A percentile compares a stretch with the other conserved stretches of the same genome.
phyloP scores from a whole-genome alignment of 2,113 vertebrate genomes.

The Harpagus bidentatus region DNA sequence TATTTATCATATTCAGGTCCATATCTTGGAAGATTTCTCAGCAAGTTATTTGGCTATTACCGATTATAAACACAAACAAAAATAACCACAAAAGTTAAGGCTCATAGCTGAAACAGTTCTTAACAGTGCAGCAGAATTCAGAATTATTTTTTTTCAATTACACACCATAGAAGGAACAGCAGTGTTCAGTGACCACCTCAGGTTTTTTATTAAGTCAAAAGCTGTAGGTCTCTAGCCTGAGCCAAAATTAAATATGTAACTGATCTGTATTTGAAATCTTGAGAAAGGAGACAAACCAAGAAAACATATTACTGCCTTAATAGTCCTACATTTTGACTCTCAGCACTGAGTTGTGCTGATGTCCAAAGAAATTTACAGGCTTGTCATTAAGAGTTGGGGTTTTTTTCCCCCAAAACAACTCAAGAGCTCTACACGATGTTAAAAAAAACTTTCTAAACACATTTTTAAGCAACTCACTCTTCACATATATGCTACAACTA shows the following conservation, averaged over 20 bases:
- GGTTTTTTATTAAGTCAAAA: neutral
- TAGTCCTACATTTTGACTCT: neutral
- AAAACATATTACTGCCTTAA: neutral
- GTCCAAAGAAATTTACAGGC: neutral
- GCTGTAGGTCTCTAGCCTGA: neutral
- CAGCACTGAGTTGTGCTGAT: neutral
- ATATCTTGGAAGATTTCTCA: neutral
- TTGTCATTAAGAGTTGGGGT: neutral
- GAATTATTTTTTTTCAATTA: neutral
- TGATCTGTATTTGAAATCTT: neutral
- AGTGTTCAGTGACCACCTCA: neutral
- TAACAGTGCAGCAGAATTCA: neutral
- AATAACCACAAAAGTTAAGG: neutral
- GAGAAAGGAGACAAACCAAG: neutral
- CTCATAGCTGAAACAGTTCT: neutral
- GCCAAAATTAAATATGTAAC: neutral
- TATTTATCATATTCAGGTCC: neutral
- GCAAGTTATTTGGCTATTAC: neutral
- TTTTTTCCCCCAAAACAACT: neutral
- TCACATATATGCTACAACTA: neutral
- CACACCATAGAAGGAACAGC: neutral
- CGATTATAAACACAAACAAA: neutral
- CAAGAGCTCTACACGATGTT: neutral
- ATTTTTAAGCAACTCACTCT: neutral
- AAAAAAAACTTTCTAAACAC: neutral